Evolutionary conservation across 2,113 vertebrate species (phyloP), one percentile per base, ranked within the genome.

Genomic region (Amphilophus citrinellus): DNA sequence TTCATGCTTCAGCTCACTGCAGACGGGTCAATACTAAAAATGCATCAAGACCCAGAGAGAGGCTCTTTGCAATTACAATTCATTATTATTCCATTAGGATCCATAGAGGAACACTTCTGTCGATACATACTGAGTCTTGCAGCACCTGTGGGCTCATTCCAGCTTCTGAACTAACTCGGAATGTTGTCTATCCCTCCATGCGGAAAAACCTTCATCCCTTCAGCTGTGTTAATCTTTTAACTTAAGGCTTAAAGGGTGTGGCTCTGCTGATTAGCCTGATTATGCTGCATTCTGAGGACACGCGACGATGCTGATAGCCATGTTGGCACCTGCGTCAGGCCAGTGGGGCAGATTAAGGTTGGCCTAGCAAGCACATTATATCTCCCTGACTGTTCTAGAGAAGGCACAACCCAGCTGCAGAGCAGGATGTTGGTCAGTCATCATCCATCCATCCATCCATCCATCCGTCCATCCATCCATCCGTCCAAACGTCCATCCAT

Each of bases 321-420:
- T 4, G 57, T 75, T 89, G 76, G 86, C 87, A 89, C 82, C 84
- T 63, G 81, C 86, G 84, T 86, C 59, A 78, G 84, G 77, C 79
- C 85, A 93, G 94, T 93, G 89, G 83, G 61, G 66, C 30, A 83
- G 90, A 95, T 96, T 92, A 94, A 79, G 89, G 84, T 88, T 22
- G 18, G 27, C 44, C 79, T 47, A 82, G 39, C 66, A 75, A 85
- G 77, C 60, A 76, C 71, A 77, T 89, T 91, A 60, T 84, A 39
- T 20, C 44, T 78, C 79, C 2, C 57, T 47, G 63, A 79, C 76
- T 81, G 81, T 73, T 80, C n/a, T 79, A 63, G 27, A 77, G 57
- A 63, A 77, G 61, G 75, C 27, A 53, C 20, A 17, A 20, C 22
- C 56, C 42, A 14, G 18, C 47, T 13, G 15, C 58, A 37, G 20